Evolutionary conservation across 2,797 vertebrate species (phyloP).

Genomic region (Sciaenops ocellatus): DNA sequence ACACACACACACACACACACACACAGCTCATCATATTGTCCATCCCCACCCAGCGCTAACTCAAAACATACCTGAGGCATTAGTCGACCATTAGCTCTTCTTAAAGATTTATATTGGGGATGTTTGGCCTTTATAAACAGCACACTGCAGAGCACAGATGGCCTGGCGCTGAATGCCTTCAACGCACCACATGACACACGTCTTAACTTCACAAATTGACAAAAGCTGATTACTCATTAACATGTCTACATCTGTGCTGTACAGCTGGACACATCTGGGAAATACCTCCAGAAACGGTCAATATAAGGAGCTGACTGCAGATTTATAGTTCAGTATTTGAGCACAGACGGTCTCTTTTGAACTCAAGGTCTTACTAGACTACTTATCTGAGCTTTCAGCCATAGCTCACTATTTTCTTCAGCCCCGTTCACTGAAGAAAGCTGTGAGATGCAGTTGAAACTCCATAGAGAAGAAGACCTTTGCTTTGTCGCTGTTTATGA

Average conservation of each 20-base stretch:
- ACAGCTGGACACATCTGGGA: background rate
- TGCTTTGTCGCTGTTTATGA: too few species aligned
- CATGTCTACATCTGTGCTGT: background rate
- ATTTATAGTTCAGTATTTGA: background rate
- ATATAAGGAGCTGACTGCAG: background rate
- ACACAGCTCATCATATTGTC: slow-evolving; percentile 16
- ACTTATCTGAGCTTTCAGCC: background rate
- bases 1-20: slow-evolving; percentile 19
- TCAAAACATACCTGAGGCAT: slow-evolving; percentile 58
- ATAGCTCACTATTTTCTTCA: background rate
- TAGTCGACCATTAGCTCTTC: slow-evolving; percentile 33
- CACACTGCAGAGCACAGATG: background rate
- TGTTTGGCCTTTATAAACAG: slow-evolving; percentile 28
- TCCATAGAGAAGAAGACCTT: too few species aligned
- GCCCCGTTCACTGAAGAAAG: background rate
- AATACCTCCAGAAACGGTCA: background rate
- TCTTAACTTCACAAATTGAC: slow-evolving; percentile 8
- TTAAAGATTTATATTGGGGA: slow-evolving; percentile 20
- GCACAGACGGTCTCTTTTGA: background rate
- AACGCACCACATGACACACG: slow-evolving; percentile 26
- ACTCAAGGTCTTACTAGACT: background rate
- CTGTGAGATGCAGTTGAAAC: background rate
- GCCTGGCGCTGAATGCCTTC: background rate
- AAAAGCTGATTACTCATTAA: background rate
- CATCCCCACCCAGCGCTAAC: slow-evolving; percentile 4